Evolutionary conservation across 2,888 invertebrate species (phyloP), one percentile per base, ranked within the genome.

Genomic region (Listrodromus nycthemerus): DNA sequence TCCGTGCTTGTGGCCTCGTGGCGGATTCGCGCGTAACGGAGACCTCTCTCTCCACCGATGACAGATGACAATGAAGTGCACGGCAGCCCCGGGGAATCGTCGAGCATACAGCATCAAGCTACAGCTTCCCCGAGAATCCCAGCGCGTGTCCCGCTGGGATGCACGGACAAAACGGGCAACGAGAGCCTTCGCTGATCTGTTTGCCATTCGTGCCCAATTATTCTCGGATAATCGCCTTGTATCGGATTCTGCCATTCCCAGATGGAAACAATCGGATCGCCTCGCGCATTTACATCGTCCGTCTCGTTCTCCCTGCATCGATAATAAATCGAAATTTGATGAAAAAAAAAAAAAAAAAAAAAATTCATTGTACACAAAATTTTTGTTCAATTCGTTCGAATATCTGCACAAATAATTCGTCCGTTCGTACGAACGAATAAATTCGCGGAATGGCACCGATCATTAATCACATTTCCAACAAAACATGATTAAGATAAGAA

Each of bases 191-290:
- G 84, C 86, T 89, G 89, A 90, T 92, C 91, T 93, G 92, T 93
- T 93, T 93, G 93, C 92, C 89, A 87, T 92, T 91, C 90, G 91
- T 90, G 90, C 91, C 92, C 91, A 92, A 93, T 93, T 93, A 93
- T 92, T 93, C 92, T 90, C 92, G 93, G 93, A 93, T 93, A 91
- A 93, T 92, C 91, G 91, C 89, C 89, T 89, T 90, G 88, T 90
- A 91, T 91, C 90, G 88, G 63, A 52, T 65, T 55, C 61, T 27
- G 41, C 69, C 33, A 33, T 16, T 73, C 61, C 55, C 48, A 41
- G 88, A 76, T 86, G 80, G 86, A 89, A 90, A 90, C 90, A 91
- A 89, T 89, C 87, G 87, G 89, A 77, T 73, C 48, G 65, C 70
- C 30, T 24, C n/a, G 55, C 66, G 24, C 50, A 50, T 80, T 73